Evolutionary conservation across 2,888 invertebrate genomes (phyloP).

Genomic region (Cerceris ruficornis): DNA sequence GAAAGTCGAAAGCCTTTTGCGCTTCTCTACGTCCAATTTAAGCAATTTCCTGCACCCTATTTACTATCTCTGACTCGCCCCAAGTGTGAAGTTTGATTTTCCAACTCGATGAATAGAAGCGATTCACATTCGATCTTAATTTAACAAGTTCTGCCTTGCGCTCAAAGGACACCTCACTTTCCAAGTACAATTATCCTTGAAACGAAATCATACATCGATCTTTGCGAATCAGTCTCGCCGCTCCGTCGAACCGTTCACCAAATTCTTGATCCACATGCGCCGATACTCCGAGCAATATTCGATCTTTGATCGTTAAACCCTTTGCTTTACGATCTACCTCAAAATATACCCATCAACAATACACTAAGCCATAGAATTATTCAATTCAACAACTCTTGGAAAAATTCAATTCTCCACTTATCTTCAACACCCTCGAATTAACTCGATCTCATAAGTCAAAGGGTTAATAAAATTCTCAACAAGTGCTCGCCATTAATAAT

Average conservation of each 20-base stretch:
- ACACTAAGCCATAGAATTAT: no score
- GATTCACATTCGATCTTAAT: constrained; percentile 16
- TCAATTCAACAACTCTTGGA: no score
- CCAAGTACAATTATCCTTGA: no score
- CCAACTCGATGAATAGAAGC: constrained; percentile 22
- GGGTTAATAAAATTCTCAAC: neutral
- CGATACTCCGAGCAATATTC: no score
- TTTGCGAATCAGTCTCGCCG: neutral
- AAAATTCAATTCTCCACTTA: no score
- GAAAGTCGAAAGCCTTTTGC: constrained; percentile 6
- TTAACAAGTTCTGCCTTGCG: constrained; percentile 18
- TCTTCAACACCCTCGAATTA: no score
- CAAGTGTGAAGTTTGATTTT: constrained; percentile 39
- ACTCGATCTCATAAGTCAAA: neutral
- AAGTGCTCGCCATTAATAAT: neutral
- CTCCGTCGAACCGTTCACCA: neutral
- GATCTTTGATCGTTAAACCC: no score
- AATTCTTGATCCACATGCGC: no score
- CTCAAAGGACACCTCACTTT: no score
- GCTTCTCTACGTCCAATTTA: constrained; percentile 2
- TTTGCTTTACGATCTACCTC: no score
- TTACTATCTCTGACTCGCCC: constrained; percentile 26
- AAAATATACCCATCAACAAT: no score
- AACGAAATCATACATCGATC: neutral
- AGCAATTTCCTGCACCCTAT: constrained; percentile 57